phyloP scores from a whole-genome alignment of 2,888 invertebrate species.

The Apotomis betuletana region DNA sequence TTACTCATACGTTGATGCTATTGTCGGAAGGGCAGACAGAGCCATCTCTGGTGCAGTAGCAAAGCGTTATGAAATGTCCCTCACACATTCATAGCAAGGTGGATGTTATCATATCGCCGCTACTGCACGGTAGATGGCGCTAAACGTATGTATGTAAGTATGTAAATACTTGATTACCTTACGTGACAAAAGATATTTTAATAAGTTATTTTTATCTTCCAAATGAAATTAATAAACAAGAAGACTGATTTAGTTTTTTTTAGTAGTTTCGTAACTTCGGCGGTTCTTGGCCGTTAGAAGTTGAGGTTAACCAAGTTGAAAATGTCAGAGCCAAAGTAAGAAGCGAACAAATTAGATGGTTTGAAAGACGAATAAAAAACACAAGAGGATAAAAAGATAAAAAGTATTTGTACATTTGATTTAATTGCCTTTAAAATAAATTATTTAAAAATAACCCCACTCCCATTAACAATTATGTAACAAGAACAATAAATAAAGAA shows the following conservation, averaged over 20 bases:
- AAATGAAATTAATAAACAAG: too few species aligned
- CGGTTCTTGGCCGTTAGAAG: too few species aligned
- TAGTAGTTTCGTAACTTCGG: too few species aligned
- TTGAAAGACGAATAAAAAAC: neutral
- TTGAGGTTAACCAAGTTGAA: too few species aligned
- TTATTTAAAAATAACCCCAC: slow-evolving; percentile 37
- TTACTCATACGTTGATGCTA: neutral
- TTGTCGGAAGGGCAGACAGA: neutral
- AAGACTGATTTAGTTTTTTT: too few species aligned
- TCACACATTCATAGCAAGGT: neutral
- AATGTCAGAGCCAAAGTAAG: too few species aligned
- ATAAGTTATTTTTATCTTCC: too few species aligned
- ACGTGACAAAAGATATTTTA: too few species aligned
- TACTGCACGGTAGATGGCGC: slow-evolving; percentile 19
- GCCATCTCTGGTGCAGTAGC: slow-evolving; percentile 18
- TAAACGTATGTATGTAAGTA: neutral
- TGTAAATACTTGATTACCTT: too few species aligned
- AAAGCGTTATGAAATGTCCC: neutral
- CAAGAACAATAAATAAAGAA: slow-evolving; percentile 33
- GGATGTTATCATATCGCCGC: neutral
- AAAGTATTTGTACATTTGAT: slow-evolving; percentile 10
- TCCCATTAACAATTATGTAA: slow-evolving; percentile 20
- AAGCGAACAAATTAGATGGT: neutral
- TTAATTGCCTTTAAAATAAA: neutral
- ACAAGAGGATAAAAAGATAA: neutral